Percentiles rank a stretch among this genome's conserved stretches.
Evolutionary conservation across 2,113 vertebrate genomes (phyloP).

Genomic region (Leucosticte australis): DNA sequence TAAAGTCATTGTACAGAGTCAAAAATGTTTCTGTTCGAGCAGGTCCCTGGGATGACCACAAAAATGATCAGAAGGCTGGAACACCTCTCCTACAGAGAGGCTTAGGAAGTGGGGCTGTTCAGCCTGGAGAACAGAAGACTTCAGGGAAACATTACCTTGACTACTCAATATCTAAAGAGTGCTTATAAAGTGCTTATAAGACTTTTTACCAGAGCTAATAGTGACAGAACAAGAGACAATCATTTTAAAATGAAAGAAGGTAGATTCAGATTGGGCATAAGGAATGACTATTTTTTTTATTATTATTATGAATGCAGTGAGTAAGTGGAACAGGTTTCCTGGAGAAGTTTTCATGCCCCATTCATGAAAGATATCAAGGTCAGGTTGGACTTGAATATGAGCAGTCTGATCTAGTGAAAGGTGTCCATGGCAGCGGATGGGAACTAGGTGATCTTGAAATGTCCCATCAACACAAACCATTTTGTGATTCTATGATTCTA

Average conservation of each 20-base stretch:
- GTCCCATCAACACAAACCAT: background rate
- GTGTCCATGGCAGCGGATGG: background rate
- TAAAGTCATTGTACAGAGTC: background rate
- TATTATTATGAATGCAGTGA: background rate
- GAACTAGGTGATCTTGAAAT: background rate
- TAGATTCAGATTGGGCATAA: background rate
- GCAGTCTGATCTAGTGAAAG: background rate
- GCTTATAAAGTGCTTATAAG: background rate
- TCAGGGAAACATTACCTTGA: background rate
- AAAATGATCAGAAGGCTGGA: background rate
- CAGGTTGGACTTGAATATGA: background rate
- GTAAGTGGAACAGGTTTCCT: background rate
- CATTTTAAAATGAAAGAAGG: background rate
- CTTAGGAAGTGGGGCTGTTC: background rate
- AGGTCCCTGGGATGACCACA: rapidly evolving
- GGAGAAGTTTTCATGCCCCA: background rate
- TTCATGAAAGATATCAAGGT: background rate
- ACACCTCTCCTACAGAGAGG: background rate
- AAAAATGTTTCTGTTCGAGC: background rate
- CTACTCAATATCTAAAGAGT: background rate
- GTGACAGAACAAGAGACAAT: background rate
- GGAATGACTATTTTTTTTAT: background rate
- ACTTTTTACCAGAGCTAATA: background rate
- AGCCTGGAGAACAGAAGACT: background rate
- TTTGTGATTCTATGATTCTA: background rate